Evolutionary conservation across 2,888 invertebrate genomes (phyloP).

Genomic region (Pollenia labialis): DNA sequence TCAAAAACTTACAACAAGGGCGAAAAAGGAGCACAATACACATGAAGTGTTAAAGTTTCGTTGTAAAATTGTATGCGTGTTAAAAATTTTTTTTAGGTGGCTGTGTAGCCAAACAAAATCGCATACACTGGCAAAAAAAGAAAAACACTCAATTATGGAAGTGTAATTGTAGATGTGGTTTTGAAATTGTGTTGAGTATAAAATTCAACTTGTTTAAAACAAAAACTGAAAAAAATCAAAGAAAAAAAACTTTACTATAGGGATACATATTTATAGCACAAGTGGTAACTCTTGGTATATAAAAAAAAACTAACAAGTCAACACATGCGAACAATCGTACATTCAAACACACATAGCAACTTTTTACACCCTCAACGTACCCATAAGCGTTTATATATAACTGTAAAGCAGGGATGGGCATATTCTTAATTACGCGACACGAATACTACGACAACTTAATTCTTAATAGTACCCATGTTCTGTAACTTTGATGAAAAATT

Average conservation of each 20-base stretch:
- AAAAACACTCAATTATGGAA: neutral
- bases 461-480: no score
- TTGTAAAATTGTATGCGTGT: neutral
- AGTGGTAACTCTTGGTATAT: neutral
- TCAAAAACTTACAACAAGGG: neutral
- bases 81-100: no score
- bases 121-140: neutral
- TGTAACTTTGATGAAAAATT: no score
- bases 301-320: neutral
- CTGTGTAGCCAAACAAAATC: no score
- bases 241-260: neutral
- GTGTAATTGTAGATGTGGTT: neutral
- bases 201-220: conserved; percentile 7
- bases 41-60: conserved; percentile 27
- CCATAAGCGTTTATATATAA: no score
- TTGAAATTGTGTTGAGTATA: conserved; percentile 2
- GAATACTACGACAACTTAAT: no score
- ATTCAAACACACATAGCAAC: no score
- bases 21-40: neutral
- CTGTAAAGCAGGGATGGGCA: no score
- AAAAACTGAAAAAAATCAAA: neutral
- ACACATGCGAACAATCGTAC: neutral
- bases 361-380: no score
- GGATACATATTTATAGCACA: conserved; percentile 37
- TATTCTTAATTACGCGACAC: no score